Base-by-base conservation (phyloP, 2,113 vertebrate genomes). In the Laterallus jamaicensis region DNA sequence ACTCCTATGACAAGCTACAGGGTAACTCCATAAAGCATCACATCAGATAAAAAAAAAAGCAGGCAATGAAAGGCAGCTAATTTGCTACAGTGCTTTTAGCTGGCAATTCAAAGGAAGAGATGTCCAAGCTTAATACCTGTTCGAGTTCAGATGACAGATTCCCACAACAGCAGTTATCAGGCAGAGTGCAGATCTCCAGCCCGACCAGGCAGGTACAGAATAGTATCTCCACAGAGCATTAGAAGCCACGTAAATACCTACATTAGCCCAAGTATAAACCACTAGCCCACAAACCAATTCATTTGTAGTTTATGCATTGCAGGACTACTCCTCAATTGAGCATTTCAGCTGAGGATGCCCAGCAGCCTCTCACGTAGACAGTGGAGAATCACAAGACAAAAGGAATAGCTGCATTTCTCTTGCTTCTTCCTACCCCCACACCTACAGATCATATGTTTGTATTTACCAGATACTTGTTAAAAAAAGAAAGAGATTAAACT, bases 1-100 rank as follows among this genome's bases (percentile, higher is more conserved):
- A 96, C 89, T 90, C 80, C 92, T 92, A 87, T 67, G 92, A 89
- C 91, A 86, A 94, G 86, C 96, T 95, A 92, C 83, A 66, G 83
- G 83, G 86, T 15, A 81, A 93, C 92, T 93, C 86, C 79, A 92
- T 67, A 91, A 94, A 95, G 77, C 92, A 94, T 86, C 89, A 50
- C 49, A 96, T 93, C 91, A 85, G 91, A 96, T 67, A 58, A 50
- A 96, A 49, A 35, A 35, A 47, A 96, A 64, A 0, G 3, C 39
- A 13, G 10, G 92, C 77, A 82, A 31, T 15, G 10, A 71, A 93
- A 88, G 83, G 76, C 89, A 77, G 74, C 70, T 92, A 59, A 93
- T 95, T 92, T 82, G 37, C 78, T 42, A 35, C 47, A 55, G 37
- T 15, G 70, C 84, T 92, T 93, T 85, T 69, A 94, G 91, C 42